Evolutionary conservation across 2,797 vertebrate genomes (phyloP), one percentile per base, ranked within the genome.

Genomic region (Scolopax rusticola): DNA sequence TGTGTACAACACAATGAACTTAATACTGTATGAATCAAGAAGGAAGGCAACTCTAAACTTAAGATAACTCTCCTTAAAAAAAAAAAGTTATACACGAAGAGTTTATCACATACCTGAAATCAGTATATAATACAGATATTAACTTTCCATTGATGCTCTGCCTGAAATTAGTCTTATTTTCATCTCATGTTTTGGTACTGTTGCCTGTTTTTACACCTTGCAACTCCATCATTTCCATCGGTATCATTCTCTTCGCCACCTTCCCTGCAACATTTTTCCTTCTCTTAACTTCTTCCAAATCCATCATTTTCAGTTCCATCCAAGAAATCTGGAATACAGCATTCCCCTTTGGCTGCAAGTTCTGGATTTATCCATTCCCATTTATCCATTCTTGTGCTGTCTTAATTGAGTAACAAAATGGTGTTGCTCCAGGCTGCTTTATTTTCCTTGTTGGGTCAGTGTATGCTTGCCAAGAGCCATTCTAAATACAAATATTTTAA

Each of bases 21-120:
- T 76, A 81, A 59, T 91, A 84, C 91, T 96, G 93, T 90, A 69
- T 95, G 81, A 24, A 53, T 14, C 79, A 81, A 23, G 91, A 93
- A 86, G 91, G 91, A 93, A 86, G 65, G 32, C 77, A 92, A n/a
- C 30, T n/a, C 33, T 43, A 78, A 64, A 78, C 77, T 86, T 50
- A 36, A 83, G 32, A 2, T 32, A 48, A 28, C 6, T 80, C 19
- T 80, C 33, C 28, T 57, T 38, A 30, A 50, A 53, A 84, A 59
- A 17, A 45, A 36, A 23, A 47, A 47, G 7, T 30, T 61, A 56
- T 2, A 27, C 41, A 30, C 30, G 15, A 15, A 33, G 24, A 19
- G 16, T 28, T 75, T 23, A 33, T n/a, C 73, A 12, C 30, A 4
- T 75, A 15, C 8, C 38, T 28, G 3, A 59, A 36, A 51, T 78